Conservation (phyloP, 2,797 vertebrate species). For the Syndactyla subalaris region DNA sequence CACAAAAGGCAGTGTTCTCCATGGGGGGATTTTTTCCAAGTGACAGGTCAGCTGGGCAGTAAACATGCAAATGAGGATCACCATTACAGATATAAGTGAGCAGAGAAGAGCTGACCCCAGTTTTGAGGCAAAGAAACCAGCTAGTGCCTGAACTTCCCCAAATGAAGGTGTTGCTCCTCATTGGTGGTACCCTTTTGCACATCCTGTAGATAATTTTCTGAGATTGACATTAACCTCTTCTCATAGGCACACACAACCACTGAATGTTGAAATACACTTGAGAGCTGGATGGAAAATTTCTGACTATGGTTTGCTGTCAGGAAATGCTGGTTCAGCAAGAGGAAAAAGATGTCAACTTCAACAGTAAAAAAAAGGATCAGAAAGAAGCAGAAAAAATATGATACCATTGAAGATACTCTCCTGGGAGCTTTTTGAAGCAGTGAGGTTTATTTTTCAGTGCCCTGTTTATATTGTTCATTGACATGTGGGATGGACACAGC, state of each 20-base stretch:
- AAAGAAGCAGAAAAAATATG: conserved; percentile 7
- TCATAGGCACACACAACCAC: background rate
- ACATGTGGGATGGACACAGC: background rate
- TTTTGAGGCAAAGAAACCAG: background rate
- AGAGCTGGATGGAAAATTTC: conserved; percentile 51
- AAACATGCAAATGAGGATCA: background rate
- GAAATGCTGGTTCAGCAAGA: conserved; percentile 64
- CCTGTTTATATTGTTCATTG: background rate
- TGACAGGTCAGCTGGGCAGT: background rate
- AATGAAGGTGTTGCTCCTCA: background rate
- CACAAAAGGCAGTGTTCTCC: background rate
- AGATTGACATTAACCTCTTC: background rate
- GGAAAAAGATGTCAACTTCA: conserved; percentile 55
- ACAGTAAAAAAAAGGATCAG: conserved; percentile 37
- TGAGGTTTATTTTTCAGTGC: conserved; percentile 15
- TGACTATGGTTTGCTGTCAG: conserved; percentile 39
- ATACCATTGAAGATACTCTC: background rate
- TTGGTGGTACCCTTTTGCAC: background rate
- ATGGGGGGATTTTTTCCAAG: background rate
- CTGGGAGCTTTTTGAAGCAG: background rate
- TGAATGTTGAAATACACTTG: conserved; percentile 36
- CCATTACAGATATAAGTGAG: background rate
- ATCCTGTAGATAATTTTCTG: background rate
- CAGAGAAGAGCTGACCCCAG: background rate
- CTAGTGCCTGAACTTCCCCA: background rate